Conservation (phyloP, 2,797 vertebrate species). For the Pristis pectinata region DNA sequence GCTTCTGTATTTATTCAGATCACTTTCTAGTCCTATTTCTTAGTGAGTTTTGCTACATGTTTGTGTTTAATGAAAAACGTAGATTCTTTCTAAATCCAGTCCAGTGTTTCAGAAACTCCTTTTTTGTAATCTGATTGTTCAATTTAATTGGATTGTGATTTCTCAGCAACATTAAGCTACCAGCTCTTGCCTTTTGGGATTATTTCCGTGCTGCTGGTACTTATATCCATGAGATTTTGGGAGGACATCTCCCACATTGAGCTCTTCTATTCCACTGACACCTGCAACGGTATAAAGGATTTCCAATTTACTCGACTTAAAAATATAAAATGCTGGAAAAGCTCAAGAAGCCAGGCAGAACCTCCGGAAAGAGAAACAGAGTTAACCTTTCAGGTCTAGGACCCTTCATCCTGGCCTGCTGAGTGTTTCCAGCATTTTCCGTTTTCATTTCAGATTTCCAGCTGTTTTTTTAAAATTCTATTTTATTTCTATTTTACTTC, state of each 20-base stretch:
- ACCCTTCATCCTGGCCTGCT: no score
- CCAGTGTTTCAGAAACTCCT: not conserved
- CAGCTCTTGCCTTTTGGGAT: not conserved
- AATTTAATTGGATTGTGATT: not conserved
- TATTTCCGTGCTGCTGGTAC: not conserved
- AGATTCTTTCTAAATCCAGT: not conserved
- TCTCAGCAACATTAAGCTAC: not conserved
- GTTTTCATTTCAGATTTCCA: no score
- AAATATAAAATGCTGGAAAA: no score
- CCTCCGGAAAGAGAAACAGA: no score
- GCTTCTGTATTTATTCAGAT: not conserved
- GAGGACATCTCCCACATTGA: not conserved
- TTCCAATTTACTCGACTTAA: not conserved
- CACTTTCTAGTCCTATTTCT: not conserved
- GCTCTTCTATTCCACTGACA: not conserved
- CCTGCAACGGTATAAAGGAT: not conserved
- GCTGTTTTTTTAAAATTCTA: no score
- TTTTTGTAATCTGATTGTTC: not conserved
- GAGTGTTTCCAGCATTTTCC: no score
- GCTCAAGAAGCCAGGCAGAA: no score
- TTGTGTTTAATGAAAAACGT: not conserved
- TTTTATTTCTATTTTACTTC: no score
- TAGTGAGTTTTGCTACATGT: not conserved
- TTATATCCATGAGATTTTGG: not conserved
- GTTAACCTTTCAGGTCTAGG: no score